phyloP scores from a whole-genome alignment of 2,113 vertebrate species.

The Pachyramphus minor region DNA sequence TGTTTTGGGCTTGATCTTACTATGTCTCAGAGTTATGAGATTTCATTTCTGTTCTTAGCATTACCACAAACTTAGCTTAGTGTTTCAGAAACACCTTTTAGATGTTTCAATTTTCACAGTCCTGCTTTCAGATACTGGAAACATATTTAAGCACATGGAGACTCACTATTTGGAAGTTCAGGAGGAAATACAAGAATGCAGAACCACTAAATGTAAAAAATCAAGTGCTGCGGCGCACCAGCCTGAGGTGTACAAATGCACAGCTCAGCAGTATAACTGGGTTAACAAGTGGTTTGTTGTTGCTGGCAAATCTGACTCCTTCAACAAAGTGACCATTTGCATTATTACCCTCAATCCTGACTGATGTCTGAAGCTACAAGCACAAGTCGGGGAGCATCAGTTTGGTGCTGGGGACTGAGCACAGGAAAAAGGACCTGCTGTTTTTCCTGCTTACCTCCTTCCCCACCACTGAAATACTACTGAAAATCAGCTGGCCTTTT shows the following conservation, averaged over 20 bases:
- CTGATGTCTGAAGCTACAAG: background rate
- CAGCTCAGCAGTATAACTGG: background rate
- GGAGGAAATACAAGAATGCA: background rate
- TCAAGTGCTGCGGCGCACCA: background rate
- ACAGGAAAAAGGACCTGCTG: background rate
- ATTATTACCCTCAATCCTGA: background rate
- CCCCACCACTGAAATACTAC: background rate
- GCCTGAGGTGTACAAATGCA: background rate
- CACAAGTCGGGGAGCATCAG: accelerated
- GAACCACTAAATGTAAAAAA: background rate
- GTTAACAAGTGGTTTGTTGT: background rate
- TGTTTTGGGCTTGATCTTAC: background rate
- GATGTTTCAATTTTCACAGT: background rate
- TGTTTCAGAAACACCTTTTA: background rate
- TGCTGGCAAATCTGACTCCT: background rate
- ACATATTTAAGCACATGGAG: background rate
- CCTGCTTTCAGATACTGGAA: background rate
- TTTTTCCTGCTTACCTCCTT: background rate
- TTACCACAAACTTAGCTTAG: background rate
- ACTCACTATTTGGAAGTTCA: background rate
- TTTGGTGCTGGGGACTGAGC: background rate
- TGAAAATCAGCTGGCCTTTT: background rate
- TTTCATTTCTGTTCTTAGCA: background rate
- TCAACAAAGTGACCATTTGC: background rate
- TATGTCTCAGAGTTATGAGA: background rate